Base-by-base conservation (phyloP, 2,113 vertebrate genomes). In the Haemorhous mexicanus region DNA sequence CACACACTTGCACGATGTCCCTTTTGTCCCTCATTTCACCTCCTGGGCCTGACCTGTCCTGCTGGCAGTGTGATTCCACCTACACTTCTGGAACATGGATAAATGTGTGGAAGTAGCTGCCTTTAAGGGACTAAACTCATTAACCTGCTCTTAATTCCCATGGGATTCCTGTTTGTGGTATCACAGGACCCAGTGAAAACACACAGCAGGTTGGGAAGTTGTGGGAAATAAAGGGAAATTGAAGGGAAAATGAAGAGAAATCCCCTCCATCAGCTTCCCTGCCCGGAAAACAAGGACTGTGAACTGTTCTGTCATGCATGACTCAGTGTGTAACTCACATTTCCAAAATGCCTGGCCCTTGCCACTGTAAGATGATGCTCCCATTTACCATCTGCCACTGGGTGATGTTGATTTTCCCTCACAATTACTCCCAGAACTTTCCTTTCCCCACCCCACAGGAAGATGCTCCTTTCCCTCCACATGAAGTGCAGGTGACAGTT, bases 81-180 rank as follows among this genome's bases (percentile, higher is more conserved):
- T 1, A 23, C 7, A 24, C 11, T 61, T 43, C 81, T 13, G 18
- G 3, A 49, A 28, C 13, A 27, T 1, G 23, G 30, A 37, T 6
- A 56, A 52, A n/a, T 0, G 11, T 5, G 16, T 7, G 14, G 4
- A 35, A 67, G 30, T 0, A 27, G 27, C 47, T 56, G 24, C 32
- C 41, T 83, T 73, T 13, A 49, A n/a, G 67, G 46, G 23, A 13
- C 17, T 9, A 11, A 84, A 56, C n/a, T 69, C 46, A 24, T 21
- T 78, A 53, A 19, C 26, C 26, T n/a, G 56, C 33, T 80, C 58
- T 41, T 37, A 13, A 58, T 46, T 77, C 69, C 19, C 79, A 61
- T 4, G 1, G 4, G 66, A 61, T 55, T 80, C 37, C 64, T 84
- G 5, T 9, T 7, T 0, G 1, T n/a, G 79, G 9, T 14, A 8